A percentile compares a stretch with the other conserved stretches of the same genome.
phyloP scores from a whole-genome alignment of 2,888 invertebrate species.

The Hyppa rectilinea region DNA sequence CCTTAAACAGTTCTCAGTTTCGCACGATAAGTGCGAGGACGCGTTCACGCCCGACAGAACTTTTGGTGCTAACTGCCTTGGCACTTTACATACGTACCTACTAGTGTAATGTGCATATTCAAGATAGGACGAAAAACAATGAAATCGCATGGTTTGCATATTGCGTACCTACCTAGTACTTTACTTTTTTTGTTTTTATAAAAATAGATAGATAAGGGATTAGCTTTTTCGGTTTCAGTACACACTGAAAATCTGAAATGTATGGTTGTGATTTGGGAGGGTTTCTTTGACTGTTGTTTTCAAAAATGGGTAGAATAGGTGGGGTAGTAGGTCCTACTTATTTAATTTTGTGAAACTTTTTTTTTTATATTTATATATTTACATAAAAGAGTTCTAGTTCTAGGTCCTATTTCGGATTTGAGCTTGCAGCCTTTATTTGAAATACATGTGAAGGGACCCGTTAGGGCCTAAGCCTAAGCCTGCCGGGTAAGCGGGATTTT shows the following conservation, averaged over 20 bases:
- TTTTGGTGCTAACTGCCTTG: constrained; percentile 38
- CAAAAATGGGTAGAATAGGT: neutral
- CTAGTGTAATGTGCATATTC: neutral
- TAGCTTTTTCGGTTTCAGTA: neutral
- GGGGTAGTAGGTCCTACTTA: too few relatives aligned
- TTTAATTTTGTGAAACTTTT: too few relatives aligned
- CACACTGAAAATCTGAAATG: neutral
- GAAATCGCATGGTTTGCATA: neutral
- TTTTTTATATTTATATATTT: too few relatives aligned
- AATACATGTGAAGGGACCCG: too few relatives aligned
- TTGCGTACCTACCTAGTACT: neutral
- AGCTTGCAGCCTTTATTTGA: too few relatives aligned
- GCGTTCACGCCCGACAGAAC: constrained; percentile 16
- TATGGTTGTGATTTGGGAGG: neutral
- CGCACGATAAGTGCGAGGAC: neutral
- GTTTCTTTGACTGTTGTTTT: neutral
- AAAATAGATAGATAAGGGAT: neutral
- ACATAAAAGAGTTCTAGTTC: too few relatives aligned
- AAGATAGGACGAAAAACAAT: constrained; percentile 5
- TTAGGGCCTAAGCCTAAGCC: too few relatives aligned
- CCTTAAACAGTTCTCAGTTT: constrained; percentile 37
- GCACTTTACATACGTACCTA: constrained; percentile 30
- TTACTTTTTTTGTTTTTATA: neutral
- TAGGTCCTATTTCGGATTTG: too few relatives aligned
- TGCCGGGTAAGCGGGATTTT: too few relatives aligned